Evolutionary conservation across 2,113 vertebrate species (phyloP), one percentile per base, ranked within the genome.

Genomic region (Oncorhynchus nerka): DNA sequence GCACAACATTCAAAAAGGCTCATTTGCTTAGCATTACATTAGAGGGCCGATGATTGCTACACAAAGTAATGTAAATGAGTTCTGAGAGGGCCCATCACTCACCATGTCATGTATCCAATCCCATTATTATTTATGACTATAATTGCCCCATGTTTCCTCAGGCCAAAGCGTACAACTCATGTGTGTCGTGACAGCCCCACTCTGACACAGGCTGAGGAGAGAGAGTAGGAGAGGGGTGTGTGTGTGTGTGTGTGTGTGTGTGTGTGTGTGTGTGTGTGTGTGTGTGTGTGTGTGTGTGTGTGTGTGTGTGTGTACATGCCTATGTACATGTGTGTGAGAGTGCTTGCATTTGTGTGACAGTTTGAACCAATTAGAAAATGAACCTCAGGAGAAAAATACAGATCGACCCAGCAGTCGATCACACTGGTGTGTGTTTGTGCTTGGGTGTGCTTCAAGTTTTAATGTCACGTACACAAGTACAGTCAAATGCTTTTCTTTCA

Each of bases 91-190:
- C 94, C 96, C 96, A 98, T 99, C 97, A 98, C 95, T 99, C 97
- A 98, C 94, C 94, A 95, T 97, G 96, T 97, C 96, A 97, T 97
- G 96, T 98, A 96, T 95, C 96, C 96, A 96, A 96, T 97, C 95
- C 97, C 95, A 96, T 98, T 97, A 98, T 99, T 98, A 99, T 98
- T 98, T 98, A 98, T 98, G 97, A 98, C 95, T 95, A 95, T 95
- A 98, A 97, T 97, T 94, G 95, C 94, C 95, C 95, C 93, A 93
- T 95, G 95, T 97, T 98, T 98, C 96, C 95, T 95, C 95, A 62
- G 96, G 96, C 95, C 93, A 95, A 94, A 95, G 94, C 93, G 95
- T 94, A 89, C 95, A 94, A 94, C 94, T 97, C 95, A 96, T 96
- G 93, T 94, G 93, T 95, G 94, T 76, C 88, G 92, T 96, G 96